phyloP scores from a whole-genome alignment of 2,797 vertebrate species.

The Xenentodon cancila region DNA sequence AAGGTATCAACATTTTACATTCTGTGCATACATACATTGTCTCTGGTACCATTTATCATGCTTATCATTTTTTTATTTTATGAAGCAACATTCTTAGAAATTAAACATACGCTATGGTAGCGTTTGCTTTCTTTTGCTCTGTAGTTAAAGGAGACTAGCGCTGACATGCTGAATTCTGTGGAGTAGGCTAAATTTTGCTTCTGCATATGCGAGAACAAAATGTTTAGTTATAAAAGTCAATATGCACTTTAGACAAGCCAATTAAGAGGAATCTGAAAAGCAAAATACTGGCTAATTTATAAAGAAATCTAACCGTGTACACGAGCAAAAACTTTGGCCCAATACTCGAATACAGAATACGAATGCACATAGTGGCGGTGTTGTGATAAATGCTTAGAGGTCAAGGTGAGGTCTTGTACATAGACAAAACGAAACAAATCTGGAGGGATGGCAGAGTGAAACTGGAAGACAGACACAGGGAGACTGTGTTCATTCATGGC shows the following conservation, averaged over 20 bases:
- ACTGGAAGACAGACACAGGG: constrained; percentile 27
- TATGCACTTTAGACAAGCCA: background rate
- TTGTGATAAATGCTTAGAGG: constrained; percentile 35
- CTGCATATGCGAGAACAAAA: background rate
- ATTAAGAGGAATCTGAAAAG: constrained; percentile 32
- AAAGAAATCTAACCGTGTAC: constrained; percentile 19
- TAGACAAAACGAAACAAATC: constrained; percentile 17
- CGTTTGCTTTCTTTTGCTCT: too few relatives aligned
- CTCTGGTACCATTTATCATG: too few relatives aligned
- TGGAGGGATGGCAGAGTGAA: constrained; percentile 21
- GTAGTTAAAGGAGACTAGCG: too few relatives aligned
- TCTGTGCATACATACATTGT: too few relatives aligned
- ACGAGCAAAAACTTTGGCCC: constrained; percentile 8
- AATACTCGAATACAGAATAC: constrained; percentile 11
- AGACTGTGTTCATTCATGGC: constrained; percentile 75
- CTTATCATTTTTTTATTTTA: too few relatives aligned
- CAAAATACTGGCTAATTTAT: constrained; percentile 24
- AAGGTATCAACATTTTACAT: too few relatives aligned
- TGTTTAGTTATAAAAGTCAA: background rate
- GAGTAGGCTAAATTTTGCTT: background rate
- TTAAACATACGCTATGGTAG: too few relatives aligned
- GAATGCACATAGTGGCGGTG: constrained; percentile 12
- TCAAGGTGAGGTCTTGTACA: constrained; percentile 60
- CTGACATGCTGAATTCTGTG: too few relatives aligned
- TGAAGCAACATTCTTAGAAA: too few relatives aligned